A percentile compares a stretch with the other conserved stretches of the same genome.
Conservation (phyloP, 2,888 invertebrate species). For the Agrotis exclamationis region DNA sequence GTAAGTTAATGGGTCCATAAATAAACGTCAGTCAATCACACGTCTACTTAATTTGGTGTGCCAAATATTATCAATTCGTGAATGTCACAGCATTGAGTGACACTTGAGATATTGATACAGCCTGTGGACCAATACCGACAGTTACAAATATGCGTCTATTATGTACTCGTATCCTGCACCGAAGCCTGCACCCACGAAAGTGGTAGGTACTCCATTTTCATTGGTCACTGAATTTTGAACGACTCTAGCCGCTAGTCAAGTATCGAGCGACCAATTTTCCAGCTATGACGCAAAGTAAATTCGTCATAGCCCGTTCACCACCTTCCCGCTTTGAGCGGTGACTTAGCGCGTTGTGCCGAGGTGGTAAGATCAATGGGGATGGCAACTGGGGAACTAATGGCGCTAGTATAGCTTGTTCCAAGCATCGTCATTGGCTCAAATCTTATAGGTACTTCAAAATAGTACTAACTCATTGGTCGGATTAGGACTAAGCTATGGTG, state of each 20-base stretch:
- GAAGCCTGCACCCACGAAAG: conserved; percentile 26
- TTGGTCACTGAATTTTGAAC: conserved; percentile 6
- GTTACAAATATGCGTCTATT: conserved; percentile 24
- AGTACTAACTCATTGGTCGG: too few relatives aligned
- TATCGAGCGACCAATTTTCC: neutral
- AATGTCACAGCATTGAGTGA: conserved; percentile 57
- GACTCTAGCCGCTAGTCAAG: neutral
- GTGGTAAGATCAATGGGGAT: too few relatives aligned
- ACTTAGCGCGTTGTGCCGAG: too few relatives aligned
- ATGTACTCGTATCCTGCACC: conserved; percentile 14
- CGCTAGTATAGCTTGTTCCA: too few relatives aligned
- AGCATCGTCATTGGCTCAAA: too few relatives aligned
- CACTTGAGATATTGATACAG: conserved; percentile 53
- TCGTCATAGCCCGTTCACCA: too few relatives aligned
- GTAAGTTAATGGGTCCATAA: conserved; percentile 39
- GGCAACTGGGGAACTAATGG: too few relatives aligned
- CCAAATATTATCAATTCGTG: conserved; percentile 55
- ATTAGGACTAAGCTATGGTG: too few relatives aligned
- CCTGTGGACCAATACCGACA: conserved; percentile 16
- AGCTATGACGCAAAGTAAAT: neutral
- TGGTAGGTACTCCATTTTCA: conserved; percentile 11
- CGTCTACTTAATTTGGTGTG: conserved; percentile 59
- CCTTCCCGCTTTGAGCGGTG: too few relatives aligned
- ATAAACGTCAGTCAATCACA: conserved; percentile 59
- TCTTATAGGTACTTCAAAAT: too few relatives aligned